Conservation (phyloP, 2,888 invertebrate species). For the Coecobrya sp. region DNA sequence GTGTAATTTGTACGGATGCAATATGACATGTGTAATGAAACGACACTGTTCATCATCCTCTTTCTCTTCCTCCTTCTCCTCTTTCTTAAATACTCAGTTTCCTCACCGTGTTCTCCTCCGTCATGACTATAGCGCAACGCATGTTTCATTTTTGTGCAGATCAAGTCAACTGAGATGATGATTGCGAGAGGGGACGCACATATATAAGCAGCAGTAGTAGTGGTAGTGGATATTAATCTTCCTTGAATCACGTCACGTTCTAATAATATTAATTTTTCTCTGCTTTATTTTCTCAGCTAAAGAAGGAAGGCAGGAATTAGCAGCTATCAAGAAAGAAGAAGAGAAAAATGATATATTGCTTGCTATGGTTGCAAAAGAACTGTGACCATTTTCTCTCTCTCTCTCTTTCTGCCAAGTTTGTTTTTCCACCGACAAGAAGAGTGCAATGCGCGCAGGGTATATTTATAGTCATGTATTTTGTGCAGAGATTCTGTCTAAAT, state of each 20-base stretch:
- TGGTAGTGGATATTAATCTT: constrained; percentile 35
- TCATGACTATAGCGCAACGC: background rate
- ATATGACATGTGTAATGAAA: constrained; percentile 61
- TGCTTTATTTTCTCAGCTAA: background rate
- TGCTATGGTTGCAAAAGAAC: constrained; percentile 40
- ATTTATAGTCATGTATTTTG: no score
- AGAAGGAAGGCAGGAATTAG: constrained; percentile 12
- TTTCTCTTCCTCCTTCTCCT: constrained; percentile 6
- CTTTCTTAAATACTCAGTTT: background rate
- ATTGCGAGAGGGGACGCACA: background rate
- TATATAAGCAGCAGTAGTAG: background rate
- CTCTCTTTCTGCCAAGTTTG: background rate
- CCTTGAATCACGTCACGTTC: constrained; percentile 63
- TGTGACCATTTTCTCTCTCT: constrained; percentile 33
- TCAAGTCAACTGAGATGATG: background rate
- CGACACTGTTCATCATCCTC: constrained; percentile 25
- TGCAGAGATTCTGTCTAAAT: no score
- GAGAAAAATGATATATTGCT: constrained; percentile 40
- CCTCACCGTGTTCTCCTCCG: no score
- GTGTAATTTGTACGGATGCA: constrained; percentile 43
- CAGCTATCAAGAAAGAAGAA: constrained; percentile 15
- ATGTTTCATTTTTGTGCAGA: background rate
- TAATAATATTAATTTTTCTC: constrained; percentile 65
- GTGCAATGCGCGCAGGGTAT: background rate
- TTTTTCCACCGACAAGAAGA: background rate